Conservation (phyloP, 2,797 vertebrate genomes). For the Erithacus rubecula region DNA sequence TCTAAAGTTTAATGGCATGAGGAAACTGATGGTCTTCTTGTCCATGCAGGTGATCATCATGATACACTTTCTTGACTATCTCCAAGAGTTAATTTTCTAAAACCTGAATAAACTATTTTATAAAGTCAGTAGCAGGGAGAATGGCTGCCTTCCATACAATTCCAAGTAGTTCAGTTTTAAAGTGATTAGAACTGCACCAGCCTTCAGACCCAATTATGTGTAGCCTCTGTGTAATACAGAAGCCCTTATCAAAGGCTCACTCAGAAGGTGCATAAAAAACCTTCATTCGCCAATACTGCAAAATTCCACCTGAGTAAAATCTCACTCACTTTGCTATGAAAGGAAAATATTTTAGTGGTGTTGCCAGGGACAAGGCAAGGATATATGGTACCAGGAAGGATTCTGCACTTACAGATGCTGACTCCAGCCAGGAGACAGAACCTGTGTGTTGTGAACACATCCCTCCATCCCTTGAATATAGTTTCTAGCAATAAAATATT, state of each 20-base stretch:
- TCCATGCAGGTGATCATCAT: neutral
- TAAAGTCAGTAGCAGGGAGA: neutral
- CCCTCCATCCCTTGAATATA: neutral
- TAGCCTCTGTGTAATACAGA: neutral
- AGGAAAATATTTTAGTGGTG: neutral
- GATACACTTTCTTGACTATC: rapidly evolving
- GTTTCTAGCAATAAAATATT: neutral
- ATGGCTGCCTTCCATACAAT: neutral
- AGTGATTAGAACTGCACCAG: neutral
- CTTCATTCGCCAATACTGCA: rapidly evolving
- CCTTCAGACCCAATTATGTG: neutral
- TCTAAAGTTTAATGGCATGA: neutral
- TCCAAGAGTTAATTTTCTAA: neutral
- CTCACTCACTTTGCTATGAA: neutral
- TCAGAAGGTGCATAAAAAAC: neutral
- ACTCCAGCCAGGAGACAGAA: neutral
- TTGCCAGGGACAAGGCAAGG: neutral
- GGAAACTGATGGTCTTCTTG: neutral
- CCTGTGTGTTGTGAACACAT: neutral
- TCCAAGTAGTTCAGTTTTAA: neutral
- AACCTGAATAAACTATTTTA: neutral
- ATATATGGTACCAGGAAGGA: rapidly evolving
- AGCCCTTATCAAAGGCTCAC: neutral
- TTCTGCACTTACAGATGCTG: neutral
- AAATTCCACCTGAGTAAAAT: neutral